phyloP scores from a whole-genome alignment of 2,888 invertebrate genomes.

The Antitype chi region DNA sequence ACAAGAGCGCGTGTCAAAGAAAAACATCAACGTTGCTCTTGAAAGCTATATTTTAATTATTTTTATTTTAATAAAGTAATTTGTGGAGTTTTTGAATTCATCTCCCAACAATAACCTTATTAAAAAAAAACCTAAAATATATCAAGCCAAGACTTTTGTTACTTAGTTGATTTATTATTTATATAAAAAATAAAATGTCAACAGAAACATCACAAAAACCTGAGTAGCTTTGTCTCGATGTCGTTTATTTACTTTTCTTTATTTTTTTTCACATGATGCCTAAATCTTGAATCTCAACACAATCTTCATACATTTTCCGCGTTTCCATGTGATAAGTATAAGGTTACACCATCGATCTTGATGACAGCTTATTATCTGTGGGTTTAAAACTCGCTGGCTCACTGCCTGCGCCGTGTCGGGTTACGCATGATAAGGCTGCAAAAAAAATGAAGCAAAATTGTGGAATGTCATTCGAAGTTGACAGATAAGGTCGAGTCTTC shows the following conservation, averaged over 20 bases:
- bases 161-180: too few relatives aligned
- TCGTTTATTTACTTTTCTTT: not conserved
- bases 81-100: too few relatives aligned
- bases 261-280: not conserved
- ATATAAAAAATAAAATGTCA: not conserved
- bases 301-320: constrained; percentile 1
- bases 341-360: constrained; percentile 54
- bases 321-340: constrained; percentile 47
- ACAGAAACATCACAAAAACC: not conserved
- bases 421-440: constrained; percentile 20
- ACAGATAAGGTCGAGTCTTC: not conserved
- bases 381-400: constrained; percentile 39
- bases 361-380: constrained; percentile 53
- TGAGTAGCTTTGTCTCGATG: not conserved
- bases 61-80: too few relatives aligned
- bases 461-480: constrained; percentile 5
- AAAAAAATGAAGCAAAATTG: not conserved
- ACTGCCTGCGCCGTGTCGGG: constrained; percentile 13
- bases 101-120: too few relatives aligned
- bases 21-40: too few relatives aligned
- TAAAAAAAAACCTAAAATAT: too few relatives aligned
- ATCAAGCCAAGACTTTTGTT: too few relatives aligned
- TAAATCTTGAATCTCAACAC: not conserved
- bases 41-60: too few relatives aligned
- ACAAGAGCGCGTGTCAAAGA: too few relatives aligned